These are phyloP conservation scores for Sialia sialis DNA, from an alignment of 2,113 vertebrate species.

Conservation along the genomic window DNA sequence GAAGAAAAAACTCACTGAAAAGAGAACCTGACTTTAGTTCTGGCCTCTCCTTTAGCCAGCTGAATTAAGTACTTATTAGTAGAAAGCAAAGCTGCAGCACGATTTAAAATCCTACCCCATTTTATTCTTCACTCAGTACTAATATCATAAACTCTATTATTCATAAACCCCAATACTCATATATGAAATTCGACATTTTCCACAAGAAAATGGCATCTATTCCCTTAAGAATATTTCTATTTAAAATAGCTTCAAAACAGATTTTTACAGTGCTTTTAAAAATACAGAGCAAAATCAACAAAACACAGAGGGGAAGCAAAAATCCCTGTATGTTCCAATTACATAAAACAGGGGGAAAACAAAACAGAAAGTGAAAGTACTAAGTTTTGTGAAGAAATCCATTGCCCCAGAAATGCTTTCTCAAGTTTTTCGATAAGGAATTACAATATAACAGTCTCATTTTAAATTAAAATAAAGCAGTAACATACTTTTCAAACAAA, in stretches of 20 bases:
- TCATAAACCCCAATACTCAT: not conserved
- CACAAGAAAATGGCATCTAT: not conserved
- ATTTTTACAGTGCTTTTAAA: not conserved
- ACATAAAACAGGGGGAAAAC: not conserved
- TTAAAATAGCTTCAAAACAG: not conserved
- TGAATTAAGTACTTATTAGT: not conserved
- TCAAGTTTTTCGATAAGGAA: not conserved
- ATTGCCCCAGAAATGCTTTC: not conserved
- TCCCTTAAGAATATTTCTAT: not conserved
- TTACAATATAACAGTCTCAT: not conserved
- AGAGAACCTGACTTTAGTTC: not conserved
- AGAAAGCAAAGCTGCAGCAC: not conserved
- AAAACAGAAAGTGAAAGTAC: not conserved
- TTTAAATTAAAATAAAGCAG: not conserved
- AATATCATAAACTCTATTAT: not conserved
- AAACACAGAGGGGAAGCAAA: not conserved
- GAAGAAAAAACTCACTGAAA: not conserved
- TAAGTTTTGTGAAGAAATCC: not conserved
- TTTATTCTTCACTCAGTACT: not conserved
- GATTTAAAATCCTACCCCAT: not conserved
- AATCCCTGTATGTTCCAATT: fast-evolving
- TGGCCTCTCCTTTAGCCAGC: not conserved
- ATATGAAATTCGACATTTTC: not conserved
- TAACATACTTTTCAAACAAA: conserved; percentile 90
- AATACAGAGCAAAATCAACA: not conserved